Evolutionary conservation across 2,113 vertebrate species (phyloP), one percentile per base, ranked within the genome.

Genomic region (Neolamprologus devosi): DNA sequence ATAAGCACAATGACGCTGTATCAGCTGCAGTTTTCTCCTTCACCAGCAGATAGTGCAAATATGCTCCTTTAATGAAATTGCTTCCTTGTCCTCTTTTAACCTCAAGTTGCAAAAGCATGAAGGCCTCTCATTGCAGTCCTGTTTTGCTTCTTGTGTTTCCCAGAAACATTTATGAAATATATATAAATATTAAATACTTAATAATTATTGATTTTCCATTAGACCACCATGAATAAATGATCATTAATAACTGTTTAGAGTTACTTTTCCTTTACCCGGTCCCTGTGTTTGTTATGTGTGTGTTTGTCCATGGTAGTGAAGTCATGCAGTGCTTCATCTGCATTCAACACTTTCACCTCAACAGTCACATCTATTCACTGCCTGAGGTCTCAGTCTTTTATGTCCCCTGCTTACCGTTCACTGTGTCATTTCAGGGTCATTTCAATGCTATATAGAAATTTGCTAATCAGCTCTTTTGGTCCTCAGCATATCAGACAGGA

Each of bases 401-500:
- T 80, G 86, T 88, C 89, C 79, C 80, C 86, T 81, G 75, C 91
- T 90, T 84, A 89, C 86, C 37, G 84, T 86, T 82, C 85, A 78
- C 83, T 87, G 85, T 92, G 91, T 91, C 91, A 85, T 88, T 89
- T 93, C 89, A 91, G 89, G 92, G 92, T 94, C 91, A 21, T 94
- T 93, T 91, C 65, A 92, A 82, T 90, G 87, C 84, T 30, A 49
- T 47, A 80, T 70, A 73, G 83, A 91, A 91, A 91, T 93, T 30
- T 93, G 93, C 94, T 92, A 90, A 96, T 95, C 93, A 94, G 93
- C 92, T 93, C 87, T 92, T 93, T 93, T 84, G 81, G 85, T 87
- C 88, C 45, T 60, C 87, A 89, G 82, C 88, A 91, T 83, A 92
- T 96, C 94, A 91, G 89, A 93, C 90, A 89, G 79, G 83, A 94